These are phyloP conservation scores for Pissodes strobi DNA, from an alignment of 1,140 invertebrate genomes.

Conservation along the genomic window DNA sequence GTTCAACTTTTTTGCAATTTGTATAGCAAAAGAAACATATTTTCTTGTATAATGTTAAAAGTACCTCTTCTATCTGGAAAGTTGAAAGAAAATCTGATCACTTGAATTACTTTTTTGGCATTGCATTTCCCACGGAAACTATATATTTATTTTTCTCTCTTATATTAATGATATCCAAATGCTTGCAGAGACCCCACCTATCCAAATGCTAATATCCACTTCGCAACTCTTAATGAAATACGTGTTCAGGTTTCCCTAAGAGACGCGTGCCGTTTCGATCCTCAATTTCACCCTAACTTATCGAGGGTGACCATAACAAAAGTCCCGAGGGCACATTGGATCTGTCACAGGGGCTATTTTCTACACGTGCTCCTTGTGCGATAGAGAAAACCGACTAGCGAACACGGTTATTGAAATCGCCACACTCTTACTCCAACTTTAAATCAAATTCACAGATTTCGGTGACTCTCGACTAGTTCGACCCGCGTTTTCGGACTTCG, in stretches of 20 bases:
- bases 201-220: slow-evolving; percentile 13
- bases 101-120: too few relatives aligned
- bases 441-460: slow-evolving; percentile 48
- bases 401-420: slow-evolving; percentile 49
- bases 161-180: slow-evolving; percentile 4
- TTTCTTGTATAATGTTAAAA: too few relatives aligned
- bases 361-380: slow-evolving; percentile 40
- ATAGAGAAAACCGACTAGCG: slow-evolving; percentile 39
- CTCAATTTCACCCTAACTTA: slow-evolving; percentile 10
- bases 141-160: too few relatives aligned
- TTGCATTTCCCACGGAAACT: too few relatives aligned
- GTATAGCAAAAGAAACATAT: too few relatives aligned
- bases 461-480: slow-evolving; percentile 27
- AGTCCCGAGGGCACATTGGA: slow-evolving; percentile 39
- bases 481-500: slow-evolving; percentile 1
- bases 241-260: slow-evolving; percentile 21
- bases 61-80: too few relatives aligned
- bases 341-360: slow-evolving; percentile 42
- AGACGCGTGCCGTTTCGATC: slow-evolving; percentile 27
- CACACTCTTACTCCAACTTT: slow-evolving; percentile 42
- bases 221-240: slow-evolving; percentile 25
- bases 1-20: too few relatives aligned
- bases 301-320: slow-evolving; percentile 23
- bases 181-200: not conserved
- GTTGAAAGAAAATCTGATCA: too few relatives aligned